phyloP scores from a whole-genome alignment of 2,797 vertebrate genomes.

The Micromesistius poutassou region DNA sequence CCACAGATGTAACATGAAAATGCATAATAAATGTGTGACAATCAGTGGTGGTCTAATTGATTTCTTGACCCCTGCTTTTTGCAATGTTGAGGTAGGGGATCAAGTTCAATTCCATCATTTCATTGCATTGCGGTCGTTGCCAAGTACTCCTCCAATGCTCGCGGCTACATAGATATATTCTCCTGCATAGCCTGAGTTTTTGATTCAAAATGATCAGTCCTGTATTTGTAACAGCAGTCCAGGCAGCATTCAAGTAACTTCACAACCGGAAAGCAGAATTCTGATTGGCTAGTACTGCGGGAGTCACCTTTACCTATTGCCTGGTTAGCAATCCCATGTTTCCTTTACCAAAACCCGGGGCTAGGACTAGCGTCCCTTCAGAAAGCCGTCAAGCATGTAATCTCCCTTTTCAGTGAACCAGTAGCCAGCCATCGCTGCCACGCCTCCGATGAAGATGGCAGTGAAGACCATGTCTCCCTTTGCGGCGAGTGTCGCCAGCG shows the following conservation, averaged over 20 bases:
- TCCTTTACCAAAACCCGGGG: constrained; percentile 8
- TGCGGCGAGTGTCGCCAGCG: constrained; percentile 90
- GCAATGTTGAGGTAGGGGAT: constrained; percentile 42
- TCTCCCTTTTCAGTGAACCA: constrained; percentile 96
- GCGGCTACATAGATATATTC: constrained; percentile 24
- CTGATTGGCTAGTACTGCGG: constrained; percentile 52
- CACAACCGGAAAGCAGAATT: constrained; percentile 42
- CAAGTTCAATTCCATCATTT: constrained; percentile 40
- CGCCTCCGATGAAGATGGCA: constrained; percentile 93
- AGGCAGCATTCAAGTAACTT: constrained; percentile 54
- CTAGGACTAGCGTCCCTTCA: constrained; percentile 85
- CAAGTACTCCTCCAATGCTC: constrained; percentile 35
- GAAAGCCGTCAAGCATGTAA: constrained; percentile 88
- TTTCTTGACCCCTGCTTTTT: constrained; percentile 29
- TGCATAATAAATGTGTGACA: constrained; percentile 57
- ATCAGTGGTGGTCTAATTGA: constrained; percentile 48
- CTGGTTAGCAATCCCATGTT: constrained; percentile 20
- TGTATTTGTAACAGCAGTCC: constrained; percentile 24
- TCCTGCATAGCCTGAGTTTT: background rate
- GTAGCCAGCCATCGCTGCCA: constrained; percentile 96
- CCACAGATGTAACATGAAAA: constrained; percentile 51
- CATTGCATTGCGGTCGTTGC: constrained; percentile 52
- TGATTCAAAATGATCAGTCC: constrained; percentile 40
- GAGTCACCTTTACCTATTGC: constrained; percentile 22
- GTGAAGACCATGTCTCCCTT: constrained; percentile 99